phyloP scores from a whole-genome alignment of 2,113 vertebrate genomes.

The Misgurnus mizolepis region DNA sequence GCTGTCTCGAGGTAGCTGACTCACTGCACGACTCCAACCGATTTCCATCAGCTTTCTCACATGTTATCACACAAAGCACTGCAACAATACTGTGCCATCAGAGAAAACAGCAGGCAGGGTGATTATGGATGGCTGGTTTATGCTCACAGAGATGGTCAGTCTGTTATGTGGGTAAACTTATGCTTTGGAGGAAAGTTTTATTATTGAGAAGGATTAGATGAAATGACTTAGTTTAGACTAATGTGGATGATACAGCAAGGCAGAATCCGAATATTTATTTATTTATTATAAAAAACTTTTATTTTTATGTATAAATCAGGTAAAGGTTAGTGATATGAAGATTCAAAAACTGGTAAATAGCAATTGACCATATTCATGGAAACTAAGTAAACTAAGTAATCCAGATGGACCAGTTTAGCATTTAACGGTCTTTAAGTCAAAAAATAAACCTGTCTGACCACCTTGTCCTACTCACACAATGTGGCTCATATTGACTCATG shows the following conservation, averaged over 20 bases:
- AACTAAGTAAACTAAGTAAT: not conserved
- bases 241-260: not conserved
- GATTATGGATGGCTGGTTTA: conserved; percentile 27
- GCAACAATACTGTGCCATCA: conserved; percentile 38
- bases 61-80: conserved; percentile 42
- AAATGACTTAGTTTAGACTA: conserved; percentile 16
- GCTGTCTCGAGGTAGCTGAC: conserved; percentile 50
- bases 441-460: conserved; percentile 59
- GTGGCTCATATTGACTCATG: not conserved
- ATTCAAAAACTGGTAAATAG: not conserved
- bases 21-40: conserved; percentile 52
- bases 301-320: not conserved
- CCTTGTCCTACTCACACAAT: not conserved
- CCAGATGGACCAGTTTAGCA: conserved; percentile 60
- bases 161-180: conserved; percentile 1
- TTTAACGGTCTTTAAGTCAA: not conserved
- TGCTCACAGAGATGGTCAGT: conserved; percentile 18
- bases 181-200: conserved; percentile 13
- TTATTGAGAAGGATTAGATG: conserved; percentile 11
- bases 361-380: too few relatives aligned
- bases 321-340: not conserved
- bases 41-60: conserved; percentile 24
- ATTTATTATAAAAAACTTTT: not conserved
- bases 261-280: not conserved
- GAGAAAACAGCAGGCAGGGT: conserved; percentile 12